Conservation (phyloP, 2,113 vertebrate species). For the Campylorhamphus procurvoides region DNA sequence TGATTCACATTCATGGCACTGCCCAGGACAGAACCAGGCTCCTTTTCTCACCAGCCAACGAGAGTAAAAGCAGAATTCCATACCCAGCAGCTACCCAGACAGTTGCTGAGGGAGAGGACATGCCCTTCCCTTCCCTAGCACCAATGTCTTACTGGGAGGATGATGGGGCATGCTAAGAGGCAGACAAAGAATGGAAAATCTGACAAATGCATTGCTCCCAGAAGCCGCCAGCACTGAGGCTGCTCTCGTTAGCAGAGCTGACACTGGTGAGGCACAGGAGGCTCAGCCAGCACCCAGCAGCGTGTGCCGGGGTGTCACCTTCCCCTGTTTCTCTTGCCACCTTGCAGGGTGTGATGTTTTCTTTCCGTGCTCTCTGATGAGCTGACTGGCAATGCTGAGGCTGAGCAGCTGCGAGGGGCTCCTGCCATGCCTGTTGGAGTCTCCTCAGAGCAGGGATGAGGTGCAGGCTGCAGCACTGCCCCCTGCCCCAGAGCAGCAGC, state of each 20-base stretch:
- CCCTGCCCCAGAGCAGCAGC: background rate
- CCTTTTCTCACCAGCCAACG: background rate
- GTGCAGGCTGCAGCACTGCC: background rate
- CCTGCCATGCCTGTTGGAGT: rapidly evolving
- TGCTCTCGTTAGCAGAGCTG: rapidly evolving
- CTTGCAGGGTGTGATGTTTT: conserved; percentile 16
- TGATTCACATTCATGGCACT: rapidly evolving
- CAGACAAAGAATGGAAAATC: background rate
- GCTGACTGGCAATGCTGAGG: background rate
- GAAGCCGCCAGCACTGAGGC: rapidly evolving
- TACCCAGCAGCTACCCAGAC: background rate
- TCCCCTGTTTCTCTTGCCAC: conserved; percentile 11
- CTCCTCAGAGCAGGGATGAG: background rate
- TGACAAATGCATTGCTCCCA: rapidly evolving
- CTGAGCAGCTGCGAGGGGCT: background rate
- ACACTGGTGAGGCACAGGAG: background rate
- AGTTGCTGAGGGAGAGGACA: background rate
- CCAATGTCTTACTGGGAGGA: background rate
- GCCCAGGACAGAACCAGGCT: rapidly evolving
- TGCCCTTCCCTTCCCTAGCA: background rate
- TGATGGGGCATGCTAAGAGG: background rate
- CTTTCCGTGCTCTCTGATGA: background rate
- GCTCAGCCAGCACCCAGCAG: background rate
- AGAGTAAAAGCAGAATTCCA: background rate
- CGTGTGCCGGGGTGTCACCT: background rate